Percentiles rank a stretch among this genome's conserved stretches.
phyloP scores from a whole-genome alignment of 2,888 invertebrate species.

The Drosophila ustulata region DNA sequence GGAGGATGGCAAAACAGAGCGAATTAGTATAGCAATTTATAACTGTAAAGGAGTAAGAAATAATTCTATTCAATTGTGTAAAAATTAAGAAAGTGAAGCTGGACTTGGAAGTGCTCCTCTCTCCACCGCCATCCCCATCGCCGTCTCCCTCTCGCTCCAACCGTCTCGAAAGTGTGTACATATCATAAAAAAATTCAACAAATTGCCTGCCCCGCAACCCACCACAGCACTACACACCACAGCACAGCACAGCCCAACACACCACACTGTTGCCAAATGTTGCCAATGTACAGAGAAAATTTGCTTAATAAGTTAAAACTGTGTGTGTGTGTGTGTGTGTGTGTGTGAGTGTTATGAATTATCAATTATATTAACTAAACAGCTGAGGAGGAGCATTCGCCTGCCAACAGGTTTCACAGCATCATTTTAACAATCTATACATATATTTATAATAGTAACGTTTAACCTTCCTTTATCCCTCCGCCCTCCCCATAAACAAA shows the following conservation, averaged over 20 bases:
- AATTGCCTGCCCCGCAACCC: background rate
- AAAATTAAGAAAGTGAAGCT: conserved; percentile 21
- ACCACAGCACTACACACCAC: background rate
- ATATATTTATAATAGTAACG: conserved; percentile 6
- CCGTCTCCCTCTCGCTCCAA: background rate
- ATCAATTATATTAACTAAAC: background rate
- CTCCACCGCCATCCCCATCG: background rate
- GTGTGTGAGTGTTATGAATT: background rate
- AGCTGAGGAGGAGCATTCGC: conserved; percentile 14
- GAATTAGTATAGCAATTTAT: conserved; percentile 4
- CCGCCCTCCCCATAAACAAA: background rate
- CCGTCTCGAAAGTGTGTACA: conserved; percentile 14
- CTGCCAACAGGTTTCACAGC: conserved; percentile 29
- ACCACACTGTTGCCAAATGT: conserved; percentile 1
- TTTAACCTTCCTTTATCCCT: background rate
- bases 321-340: background rate
- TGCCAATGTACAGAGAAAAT: conserved; percentile 25
- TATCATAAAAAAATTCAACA: conserved; percentile 11
- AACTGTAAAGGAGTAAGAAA: conserved; percentile 10
- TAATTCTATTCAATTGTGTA: conserved; percentile 6
- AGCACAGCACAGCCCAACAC: background rate
- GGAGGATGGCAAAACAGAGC: background rate
- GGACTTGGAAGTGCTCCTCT: conserved; percentile 5
- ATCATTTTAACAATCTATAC: conserved; percentile 18
- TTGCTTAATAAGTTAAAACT: conserved; percentile 3